Percentiles rank a stretch among this genome's conserved stretches.
Evolutionary conservation across 2,888 invertebrate species (phyloP).

Genomic region (Listrodromus nycthemerus): DNA sequence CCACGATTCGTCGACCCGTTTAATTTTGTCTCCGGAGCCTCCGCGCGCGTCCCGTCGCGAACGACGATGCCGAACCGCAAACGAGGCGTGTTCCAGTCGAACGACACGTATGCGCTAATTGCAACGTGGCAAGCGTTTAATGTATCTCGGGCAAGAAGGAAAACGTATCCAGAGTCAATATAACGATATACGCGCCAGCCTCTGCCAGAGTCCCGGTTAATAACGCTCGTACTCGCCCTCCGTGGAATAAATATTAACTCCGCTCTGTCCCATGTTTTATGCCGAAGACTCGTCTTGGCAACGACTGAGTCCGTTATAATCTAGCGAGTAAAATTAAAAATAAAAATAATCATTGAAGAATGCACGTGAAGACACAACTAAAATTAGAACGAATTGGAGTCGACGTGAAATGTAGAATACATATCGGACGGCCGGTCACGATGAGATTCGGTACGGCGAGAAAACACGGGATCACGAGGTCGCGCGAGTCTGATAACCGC

Average conservation of each 20-base stretch:
- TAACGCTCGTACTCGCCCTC: background rate
- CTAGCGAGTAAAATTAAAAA: background rate
- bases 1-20: constrained; percentile 49
- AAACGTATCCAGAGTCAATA: constrained; percentile 42
- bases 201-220: background rate
- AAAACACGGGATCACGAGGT: constrained; percentile 78
- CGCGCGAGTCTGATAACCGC: constrained; percentile 72
- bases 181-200: background rate
- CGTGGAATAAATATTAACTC: constrained; percentile 3
- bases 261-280: background rate
- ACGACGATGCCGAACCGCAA: constrained; percentile 51
- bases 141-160: constrained; percentile 59
- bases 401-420: constrained; percentile 18
- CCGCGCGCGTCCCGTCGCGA: background rate
- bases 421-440: background rate
- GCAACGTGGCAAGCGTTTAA: constrained; percentile 70
- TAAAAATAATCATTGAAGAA: constrained; percentile 6
- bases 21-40: constrained; percentile 62
- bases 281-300: background rate
- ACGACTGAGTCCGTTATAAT: constrained; percentile 10
- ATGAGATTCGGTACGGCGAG: constrained; percentile 54
- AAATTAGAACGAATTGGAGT: constrained; percentile 40
- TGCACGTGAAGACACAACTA: constrained; percentile 29
- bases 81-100: constrained; percentile 67
- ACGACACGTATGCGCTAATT: constrained; percentile 70